Evolutionary conservation across 2,888 invertebrate genomes (phyloP).

Genomic region (Agriopis marginaria): DNA sequence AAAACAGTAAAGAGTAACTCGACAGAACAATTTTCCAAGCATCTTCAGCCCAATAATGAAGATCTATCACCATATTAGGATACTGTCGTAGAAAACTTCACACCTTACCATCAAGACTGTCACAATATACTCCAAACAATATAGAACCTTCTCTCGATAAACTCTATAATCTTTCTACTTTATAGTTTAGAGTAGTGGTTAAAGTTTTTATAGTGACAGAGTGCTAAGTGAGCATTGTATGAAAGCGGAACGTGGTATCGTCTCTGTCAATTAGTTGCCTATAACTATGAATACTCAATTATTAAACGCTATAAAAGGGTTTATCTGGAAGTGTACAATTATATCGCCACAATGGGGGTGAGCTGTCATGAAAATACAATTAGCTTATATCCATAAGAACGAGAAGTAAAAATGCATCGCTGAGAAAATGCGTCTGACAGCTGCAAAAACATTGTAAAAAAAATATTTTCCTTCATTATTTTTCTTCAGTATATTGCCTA

Average conservation of each 20-base stretch:
- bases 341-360: background rate
- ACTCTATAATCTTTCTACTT: background rate
- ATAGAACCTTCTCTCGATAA: background rate
- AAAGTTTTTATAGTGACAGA: background rate
- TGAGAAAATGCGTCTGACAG: no score
- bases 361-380: background rate
- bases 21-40: no score
- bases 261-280: background rate
- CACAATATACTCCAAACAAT: background rate
- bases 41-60: background rate
- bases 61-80: background rate
- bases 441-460: no score
- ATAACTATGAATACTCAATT: constrained; percentile 1
- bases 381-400: background rate
- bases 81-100: background rate
- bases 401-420: no score
- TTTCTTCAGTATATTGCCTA: no score
- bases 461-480: no score
- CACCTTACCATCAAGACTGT: background rate
- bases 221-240: background rate
- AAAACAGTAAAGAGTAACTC: no score
- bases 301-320: background rate
- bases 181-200: no score
- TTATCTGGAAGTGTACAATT: background rate
- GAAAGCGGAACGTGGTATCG: background rate